Evolutionary conservation across 2,113 vertebrate species (phyloP).

Genomic region (Anser brachyrhynchus): DNA sequence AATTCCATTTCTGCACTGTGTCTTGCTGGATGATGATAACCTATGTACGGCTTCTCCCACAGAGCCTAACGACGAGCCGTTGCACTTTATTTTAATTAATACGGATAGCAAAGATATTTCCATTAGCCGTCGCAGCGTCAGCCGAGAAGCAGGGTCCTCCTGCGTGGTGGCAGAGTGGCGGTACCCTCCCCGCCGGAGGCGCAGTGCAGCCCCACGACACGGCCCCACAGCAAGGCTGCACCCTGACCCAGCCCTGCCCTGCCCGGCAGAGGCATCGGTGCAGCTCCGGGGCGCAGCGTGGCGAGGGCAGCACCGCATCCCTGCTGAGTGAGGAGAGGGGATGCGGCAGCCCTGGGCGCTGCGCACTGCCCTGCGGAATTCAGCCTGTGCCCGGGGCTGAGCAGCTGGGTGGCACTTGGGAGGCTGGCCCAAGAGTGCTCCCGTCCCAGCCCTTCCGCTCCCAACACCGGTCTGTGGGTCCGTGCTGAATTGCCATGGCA

Average conservation of each 20-base stretch:
- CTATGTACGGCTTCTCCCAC: slow-evolving; percentile 18
- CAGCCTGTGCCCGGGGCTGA: too few relatives aligned
- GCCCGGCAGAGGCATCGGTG: background rate
- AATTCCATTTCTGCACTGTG: background rate
- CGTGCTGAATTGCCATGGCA: too few relatives aligned
- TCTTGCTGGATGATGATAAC: slow-evolving; percentile 32
- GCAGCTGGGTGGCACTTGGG: too few relatives aligned
- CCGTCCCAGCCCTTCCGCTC: too few relatives aligned
- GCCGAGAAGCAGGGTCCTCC: background rate
- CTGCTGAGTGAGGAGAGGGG: too few relatives aligned
- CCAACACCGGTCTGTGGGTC: too few relatives aligned
- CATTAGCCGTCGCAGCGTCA: slow-evolving; percentile 12
- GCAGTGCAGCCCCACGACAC: too few relatives aligned
- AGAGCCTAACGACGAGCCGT: background rate
- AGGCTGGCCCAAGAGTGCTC: too few relatives aligned
- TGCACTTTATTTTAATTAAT: slow-evolving; percentile 67
- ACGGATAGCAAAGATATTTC: slow-evolving; percentile 49
- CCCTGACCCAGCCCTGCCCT: background rate
- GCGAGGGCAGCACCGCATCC: too few relatives aligned
- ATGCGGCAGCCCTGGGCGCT: too few relatives aligned
- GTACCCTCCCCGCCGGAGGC: background rate
- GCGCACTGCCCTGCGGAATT: too few relatives aligned
- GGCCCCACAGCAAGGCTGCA: background rate
- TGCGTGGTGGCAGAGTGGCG: background rate
- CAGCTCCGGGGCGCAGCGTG: too few relatives aligned